Conservation (phyloP, 23 tunicate species). For the Halocynthia roretzi region DNA sequence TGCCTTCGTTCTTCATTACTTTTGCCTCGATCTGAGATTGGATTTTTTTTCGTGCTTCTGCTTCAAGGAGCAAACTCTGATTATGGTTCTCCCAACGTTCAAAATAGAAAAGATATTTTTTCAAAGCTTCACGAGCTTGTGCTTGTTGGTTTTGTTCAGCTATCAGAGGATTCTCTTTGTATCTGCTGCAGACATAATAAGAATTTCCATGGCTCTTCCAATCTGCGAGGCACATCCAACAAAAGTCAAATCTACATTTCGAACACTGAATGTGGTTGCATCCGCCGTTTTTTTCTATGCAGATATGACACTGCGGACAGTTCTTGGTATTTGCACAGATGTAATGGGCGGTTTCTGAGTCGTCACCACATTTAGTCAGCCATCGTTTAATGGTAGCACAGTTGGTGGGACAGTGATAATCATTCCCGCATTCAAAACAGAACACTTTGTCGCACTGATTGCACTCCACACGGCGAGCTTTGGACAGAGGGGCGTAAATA, state of each 20-base stretch:
- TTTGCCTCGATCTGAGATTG: constrained; percentile 78
- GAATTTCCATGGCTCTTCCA: constrained; percentile 96
- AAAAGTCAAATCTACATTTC: constrained; percentile 78
- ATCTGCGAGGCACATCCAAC: constrained; percentile 89
- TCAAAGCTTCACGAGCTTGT: constrained; percentile 78
- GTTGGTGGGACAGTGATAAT: constrained; percentile 80
- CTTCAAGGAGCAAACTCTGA: constrained; percentile 62
- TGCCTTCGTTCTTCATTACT: constrained; percentile 59
- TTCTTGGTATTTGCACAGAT: constrained; percentile 93
- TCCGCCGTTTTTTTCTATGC: constrained; percentile 95
- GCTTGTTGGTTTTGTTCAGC: constrained; percentile 43
- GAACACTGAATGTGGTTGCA: constrained; percentile 92
- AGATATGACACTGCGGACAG: constrained; percentile 81
- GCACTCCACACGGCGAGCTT: constrained; percentile 67
- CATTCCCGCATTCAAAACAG: constrained; percentile 88
- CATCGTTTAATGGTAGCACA: constrained; percentile 75
- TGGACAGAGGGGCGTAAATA: constrained; percentile 51
- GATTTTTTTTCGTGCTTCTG: constrained; percentile 61
- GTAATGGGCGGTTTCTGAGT: constrained; percentile 96
- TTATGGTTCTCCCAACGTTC: constrained; percentile 92
- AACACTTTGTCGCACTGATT: constrained; percentile 32
- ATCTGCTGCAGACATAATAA: constrained; percentile 80
- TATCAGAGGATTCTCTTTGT: constrained; percentile 55
- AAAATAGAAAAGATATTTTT: constrained; percentile 83
- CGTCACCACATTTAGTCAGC: constrained; percentile 89